These are phyloP conservation scores for Tragelaphus imberbis DNA, from an alignment of 2,113 vertebrate species.

Conservation along the genomic window DNA sequence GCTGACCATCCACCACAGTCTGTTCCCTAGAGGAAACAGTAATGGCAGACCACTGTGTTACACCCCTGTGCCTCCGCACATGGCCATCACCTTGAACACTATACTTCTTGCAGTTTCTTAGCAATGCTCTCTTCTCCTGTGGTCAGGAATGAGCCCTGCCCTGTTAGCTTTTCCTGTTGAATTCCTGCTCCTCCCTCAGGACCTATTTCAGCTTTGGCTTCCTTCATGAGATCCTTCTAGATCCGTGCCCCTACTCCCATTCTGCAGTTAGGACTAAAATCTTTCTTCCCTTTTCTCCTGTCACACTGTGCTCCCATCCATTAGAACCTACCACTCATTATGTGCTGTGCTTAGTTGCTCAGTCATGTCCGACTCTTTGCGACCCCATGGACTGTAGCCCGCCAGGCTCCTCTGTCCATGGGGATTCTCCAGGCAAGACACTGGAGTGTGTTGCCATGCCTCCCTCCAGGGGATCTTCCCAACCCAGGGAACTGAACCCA, in stretches of 20 bases:
- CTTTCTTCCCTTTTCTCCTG: neutral
- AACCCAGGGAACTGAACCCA: neutral
- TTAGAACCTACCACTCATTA: neutral
- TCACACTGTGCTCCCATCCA: neutral
- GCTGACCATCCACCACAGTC: neutral
- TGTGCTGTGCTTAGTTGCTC: neutral
- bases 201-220: neutral
- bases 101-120: neutral
- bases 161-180: neutral
- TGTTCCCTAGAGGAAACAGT: neutral
- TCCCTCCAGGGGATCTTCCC: neutral
- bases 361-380: neutral
- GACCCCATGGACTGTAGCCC: neutral
- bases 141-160: neutral
- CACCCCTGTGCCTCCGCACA: accelerated
- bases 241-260: neutral
- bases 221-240: neutral
- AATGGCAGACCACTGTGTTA: neutral
- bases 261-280: neutral
- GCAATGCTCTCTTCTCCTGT: neutral
- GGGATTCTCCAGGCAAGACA: neutral
- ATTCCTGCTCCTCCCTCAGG: neutral
- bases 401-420: neutral
- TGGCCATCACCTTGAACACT: neutral
- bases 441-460: neutral